Base-by-base conservation (phyloP, 1,140 invertebrate genomes). In the Neelides sp. region DNA sequence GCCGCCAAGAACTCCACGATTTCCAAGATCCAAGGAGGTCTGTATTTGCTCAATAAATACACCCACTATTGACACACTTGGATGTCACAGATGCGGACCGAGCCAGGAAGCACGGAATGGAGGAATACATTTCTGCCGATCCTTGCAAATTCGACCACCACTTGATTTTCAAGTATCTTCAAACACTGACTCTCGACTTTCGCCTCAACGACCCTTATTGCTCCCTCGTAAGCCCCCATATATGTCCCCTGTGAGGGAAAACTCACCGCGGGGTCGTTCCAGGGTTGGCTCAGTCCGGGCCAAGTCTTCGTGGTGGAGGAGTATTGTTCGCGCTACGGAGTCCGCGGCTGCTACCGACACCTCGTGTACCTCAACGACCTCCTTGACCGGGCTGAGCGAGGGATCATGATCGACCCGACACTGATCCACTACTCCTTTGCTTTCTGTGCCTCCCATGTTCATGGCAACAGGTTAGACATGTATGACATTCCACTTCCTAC, bases 271-370 rank as follows among this genome's bases (percentile, higher is more conserved):
- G 48, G 22, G 5, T 40, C 36, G 27, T 63, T 70, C 20, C 65
- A 91, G 87, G 95, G 95, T 54, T 98, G 95, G 95, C 98, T 98
- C 67, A 97, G 92, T 62, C 94, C 95, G 0, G 94, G 93, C 4
- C 94, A 98, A 76, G 80, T 98, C 12, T 98, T 98, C 71, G 88
- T 97, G 8, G 69, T 98, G 42, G 95, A 99, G 68, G 95, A 99
- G 69, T 99, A 98, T 71, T 94, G 90, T 69, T 93, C 94, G 2
- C 67, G 84, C 72, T 99, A 99, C 68, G 94, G 95, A 39, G 93
- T 98, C 1, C 74, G 95, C 34, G 92, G 92, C 15, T 98, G 95
- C 65, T 94, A 85, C 69, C 78, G 95, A 41, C 94, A 98, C 69
- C 76, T 98, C 8, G 92, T 85, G 66, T 97, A 97, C 68, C 76